Evolutionary conservation across 1,140 invertebrate genomes (phyloP).

Genomic region (Armadillidium nasatum): DNA sequence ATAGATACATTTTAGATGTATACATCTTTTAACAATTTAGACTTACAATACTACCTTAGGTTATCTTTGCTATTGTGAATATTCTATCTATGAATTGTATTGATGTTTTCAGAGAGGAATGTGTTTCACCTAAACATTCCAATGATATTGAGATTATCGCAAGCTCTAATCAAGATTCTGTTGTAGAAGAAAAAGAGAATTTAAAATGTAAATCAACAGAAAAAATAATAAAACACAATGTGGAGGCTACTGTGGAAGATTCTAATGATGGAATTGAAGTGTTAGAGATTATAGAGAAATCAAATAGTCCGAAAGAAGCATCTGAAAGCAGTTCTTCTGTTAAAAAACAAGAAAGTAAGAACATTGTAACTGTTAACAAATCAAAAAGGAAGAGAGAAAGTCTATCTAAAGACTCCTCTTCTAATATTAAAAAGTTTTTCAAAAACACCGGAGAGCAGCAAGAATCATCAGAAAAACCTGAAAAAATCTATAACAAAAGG

Average conservation of each 20-base stretch:
- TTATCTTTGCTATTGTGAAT: background rate
- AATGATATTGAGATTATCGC: background rate
- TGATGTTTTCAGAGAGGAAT: background rate
- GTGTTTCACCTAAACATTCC: background rate
- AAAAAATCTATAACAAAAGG: no score
- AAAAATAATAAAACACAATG: background rate
- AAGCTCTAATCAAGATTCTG: background rate
- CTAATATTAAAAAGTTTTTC: no score
- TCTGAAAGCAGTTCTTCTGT: no score
- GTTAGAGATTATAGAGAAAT: background rate
- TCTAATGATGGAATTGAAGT: background rate
- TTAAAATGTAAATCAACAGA: background rate
- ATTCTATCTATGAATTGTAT: background rate
- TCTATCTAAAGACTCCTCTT: background rate
- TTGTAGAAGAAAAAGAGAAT: background rate
- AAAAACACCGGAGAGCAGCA: no score
- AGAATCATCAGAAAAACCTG: no score
- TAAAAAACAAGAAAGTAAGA: no score
- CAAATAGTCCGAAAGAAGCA: background rate
- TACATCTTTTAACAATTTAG: background rate
- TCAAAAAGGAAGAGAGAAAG: background rate
- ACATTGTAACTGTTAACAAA: background rate
- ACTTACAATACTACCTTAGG: background rate
- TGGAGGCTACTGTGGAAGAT: background rate
- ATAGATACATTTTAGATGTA: no score